These are phyloP conservation scores for Sprattus sprattus DNA, from an alignment of 2,113 vertebrate species.

Conservation along the genomic window DNA sequence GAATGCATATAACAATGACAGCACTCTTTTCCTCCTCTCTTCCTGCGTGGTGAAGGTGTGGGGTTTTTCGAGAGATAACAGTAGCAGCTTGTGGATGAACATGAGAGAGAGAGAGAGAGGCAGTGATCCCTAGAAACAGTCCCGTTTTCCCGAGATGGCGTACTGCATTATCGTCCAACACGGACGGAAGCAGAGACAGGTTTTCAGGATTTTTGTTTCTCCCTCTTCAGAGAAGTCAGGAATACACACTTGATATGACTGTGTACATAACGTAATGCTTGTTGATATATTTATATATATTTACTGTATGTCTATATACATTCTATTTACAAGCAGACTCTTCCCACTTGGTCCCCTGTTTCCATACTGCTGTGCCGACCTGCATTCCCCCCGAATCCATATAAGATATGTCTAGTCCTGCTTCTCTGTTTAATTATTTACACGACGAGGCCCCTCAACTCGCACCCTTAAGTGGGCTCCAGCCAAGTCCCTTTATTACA, in stretches of 20 bases:
- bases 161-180: conserved; percentile 58
- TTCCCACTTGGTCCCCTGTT: conserved; percentile 65
- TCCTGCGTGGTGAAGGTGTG: conserved; percentile 26
- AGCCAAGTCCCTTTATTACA: conserved; percentile 60
- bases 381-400: conserved; percentile 50
- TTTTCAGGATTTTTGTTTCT: conserved; percentile 59
- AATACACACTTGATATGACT: conserved; percentile 69
- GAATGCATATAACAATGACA: conserved; percentile 83
- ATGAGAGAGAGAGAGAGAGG: conserved; percentile 53
- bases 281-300: conserved; percentile 53
- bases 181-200: conserved; percentile 67
- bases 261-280: conserved; percentile 64
- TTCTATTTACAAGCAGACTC: conserved; percentile 75
- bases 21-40: conserved; percentile 23
- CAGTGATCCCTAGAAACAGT: conserved; percentile 74
- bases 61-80: not conserved
- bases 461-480: conserved; percentile 64
- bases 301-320: conserved; percentile 64
- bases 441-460: conserved; percentile 72
- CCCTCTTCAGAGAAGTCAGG: conserved; percentile 66
- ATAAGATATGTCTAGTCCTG: not conserved
- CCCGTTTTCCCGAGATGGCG: conserved; percentile 74
- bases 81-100: conserved; percentile 47
- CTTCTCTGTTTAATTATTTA: conserved; percentile 63
- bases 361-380: conserved; percentile 52